These are phyloP conservation scores for Morus bassanus DNA, from an alignment of 2,797 vertebrate species.

Conservation along the genomic window DNA sequence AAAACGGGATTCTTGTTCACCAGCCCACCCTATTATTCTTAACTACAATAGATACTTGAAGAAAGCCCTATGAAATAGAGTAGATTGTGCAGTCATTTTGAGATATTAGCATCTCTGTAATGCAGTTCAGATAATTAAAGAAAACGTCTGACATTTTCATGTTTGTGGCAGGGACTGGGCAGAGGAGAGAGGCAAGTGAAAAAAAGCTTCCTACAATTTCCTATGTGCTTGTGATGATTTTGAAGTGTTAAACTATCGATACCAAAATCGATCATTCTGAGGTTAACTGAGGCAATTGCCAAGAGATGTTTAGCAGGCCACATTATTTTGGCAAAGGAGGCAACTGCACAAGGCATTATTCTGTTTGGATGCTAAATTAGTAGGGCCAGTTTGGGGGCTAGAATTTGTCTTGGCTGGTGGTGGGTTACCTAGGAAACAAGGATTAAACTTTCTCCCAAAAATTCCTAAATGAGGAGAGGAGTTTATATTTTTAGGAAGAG, in stretches of 20 bases:
- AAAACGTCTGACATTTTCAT: not conserved
- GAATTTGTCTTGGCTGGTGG: not conserved
- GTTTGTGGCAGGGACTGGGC: not conserved
- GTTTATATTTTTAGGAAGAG: not conserved
- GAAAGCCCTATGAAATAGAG: not conserved
- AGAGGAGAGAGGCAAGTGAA: not conserved
- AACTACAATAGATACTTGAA: not conserved
- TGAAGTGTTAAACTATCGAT: accelerated
- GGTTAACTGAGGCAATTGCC: not conserved
- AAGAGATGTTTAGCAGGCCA: not conserved
- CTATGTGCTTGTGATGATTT: not conserved
- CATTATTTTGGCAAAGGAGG: not conserved
- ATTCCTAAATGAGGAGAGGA: not conserved
- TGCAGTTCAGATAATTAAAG: not conserved
- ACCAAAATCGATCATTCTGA: not conserved
- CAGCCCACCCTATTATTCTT: not conserved
- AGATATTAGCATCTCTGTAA: not conserved
- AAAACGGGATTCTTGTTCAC: not conserved
- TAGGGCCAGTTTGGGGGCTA: not conserved
- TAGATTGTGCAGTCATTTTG: not conserved
- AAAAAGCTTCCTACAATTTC: not conserved
- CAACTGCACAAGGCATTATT: not conserved
- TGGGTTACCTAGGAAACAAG: not conserved
- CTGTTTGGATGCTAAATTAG: not conserved
- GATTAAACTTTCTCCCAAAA: not conserved